Percentiles rank a stretch among this genome's conserved stretches.
Conservation (phyloP, 2,888 invertebrate genomes). For the Tenodera sinensis region DNA sequence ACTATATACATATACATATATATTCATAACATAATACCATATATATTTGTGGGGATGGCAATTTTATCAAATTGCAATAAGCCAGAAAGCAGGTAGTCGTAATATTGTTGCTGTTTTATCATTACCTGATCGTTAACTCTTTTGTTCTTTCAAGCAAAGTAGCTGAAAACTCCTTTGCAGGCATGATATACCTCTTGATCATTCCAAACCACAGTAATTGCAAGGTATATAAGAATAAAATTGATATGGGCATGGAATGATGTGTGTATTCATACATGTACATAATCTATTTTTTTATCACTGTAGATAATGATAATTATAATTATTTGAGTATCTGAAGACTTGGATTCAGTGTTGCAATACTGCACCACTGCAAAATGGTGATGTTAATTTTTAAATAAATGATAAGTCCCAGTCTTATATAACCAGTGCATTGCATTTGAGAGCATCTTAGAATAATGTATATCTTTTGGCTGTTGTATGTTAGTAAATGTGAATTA, state of each 20-base stretch:
- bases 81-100: neutral
- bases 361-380: neutral
- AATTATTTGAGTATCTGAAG: neutral
- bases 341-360: neutral
- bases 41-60: neutral
- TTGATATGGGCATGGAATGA: conserved; percentile 15
- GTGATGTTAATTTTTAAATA: neutral
- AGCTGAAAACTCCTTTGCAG: neutral
- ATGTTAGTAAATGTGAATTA: neutral
- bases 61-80: neutral
- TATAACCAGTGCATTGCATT: neutral
- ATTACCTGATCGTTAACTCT: neutral
- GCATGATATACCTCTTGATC: neutral
- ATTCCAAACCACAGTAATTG: conserved; percentile 21
- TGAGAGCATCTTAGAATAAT: neutral
- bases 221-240: conserved; percentile 20
- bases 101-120: neutral
- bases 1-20: neutral
- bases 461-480: neutral
- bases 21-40: neutral
- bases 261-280: neutral
- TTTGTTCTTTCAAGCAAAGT: neutral
- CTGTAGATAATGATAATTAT: neutral
- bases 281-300: conserved; percentile 19
- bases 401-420: neutral